A percentile compares a stretch with the other conserved stretches of the same genome.
phyloP scores from a whole-genome alignment of 30 jellyfish, hydroid and myxozoan species.

The Turritopsis rubra region DNA sequence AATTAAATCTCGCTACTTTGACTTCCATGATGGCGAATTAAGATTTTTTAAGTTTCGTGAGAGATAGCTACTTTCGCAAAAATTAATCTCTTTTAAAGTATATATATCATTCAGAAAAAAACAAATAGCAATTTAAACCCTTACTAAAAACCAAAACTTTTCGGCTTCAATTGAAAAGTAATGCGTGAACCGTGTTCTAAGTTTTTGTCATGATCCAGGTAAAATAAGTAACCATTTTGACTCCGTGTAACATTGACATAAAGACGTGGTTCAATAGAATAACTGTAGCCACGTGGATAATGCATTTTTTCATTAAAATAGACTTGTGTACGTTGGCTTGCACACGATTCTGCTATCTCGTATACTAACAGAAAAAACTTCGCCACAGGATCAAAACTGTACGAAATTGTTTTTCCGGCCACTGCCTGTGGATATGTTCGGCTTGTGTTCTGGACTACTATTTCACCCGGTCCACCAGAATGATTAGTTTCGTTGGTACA shows the following conservation, averaged over 20 bases:
- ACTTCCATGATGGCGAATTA: no score
- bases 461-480: slow-evolving; percentile 49
- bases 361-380: slow-evolving; percentile 42
- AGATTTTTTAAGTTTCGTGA: no score
- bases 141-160: no score
- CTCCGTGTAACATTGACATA: slow-evolving; percentile 37
- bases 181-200: slow-evolving; percentile 37
- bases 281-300: slow-evolving; percentile 60
- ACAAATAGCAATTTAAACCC: no score
- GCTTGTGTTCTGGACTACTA: slow-evolving; percentile 62
- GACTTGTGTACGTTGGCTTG: slow-evolving; percentile 44
- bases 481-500: slow-evolving; percentile 38
- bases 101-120: no score
- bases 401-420: slow-evolving; percentile 64
- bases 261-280: slow-evolving; percentile 40
- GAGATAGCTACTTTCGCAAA: no score
- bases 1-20: no score
- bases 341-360: slow-evolving; percentile 45
- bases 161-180: slow-evolving; percentile 28
- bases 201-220: slow-evolving; percentile 37
- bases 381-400: slow-evolving; percentile 43
- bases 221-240: slow-evolving; percentile 39
- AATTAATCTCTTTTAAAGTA: no score
- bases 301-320: slow-evolving; percentile 66
- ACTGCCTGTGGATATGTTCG: slow-evolving; percentile 97